Percentiles rank a stretch among this genome's conserved stretches.
Conservation (phyloP, 2,113 vertebrate genomes). For the Nycticorax nycticorax region DNA sequence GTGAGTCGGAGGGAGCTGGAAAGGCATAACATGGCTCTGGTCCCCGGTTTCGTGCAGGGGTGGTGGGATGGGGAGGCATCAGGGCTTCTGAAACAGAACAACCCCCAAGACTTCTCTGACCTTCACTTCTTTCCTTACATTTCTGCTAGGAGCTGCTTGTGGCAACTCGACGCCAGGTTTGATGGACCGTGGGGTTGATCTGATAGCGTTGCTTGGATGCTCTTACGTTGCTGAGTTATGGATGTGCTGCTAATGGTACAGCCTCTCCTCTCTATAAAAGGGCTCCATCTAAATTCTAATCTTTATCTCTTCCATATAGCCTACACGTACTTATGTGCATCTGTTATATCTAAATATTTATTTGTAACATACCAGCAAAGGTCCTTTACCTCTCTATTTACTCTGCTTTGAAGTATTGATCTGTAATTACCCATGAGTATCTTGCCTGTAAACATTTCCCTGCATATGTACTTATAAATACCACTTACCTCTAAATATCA, state of each 20-base stretch:
- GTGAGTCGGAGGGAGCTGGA: neutral
- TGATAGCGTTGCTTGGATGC: neutral
- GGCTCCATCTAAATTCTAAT: conserved; percentile 20
- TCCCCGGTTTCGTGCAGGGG: rapidly evolving
- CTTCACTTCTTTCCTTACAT: neutral
- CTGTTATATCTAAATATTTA: conserved; percentile 51
- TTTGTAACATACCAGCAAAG: conserved; percentile 35
- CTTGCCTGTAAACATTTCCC: conserved; percentile 57
- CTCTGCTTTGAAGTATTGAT: conserved; percentile 59
- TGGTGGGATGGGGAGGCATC: neutral
- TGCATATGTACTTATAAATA: conserved; percentile 57
- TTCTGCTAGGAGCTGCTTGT: neutral
- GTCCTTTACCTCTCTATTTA: conserved; percentile 48
- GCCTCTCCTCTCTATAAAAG: neutral
- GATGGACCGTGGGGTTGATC: neutral
- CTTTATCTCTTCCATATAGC: neutral
- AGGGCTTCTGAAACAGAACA: neutral
- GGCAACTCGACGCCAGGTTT: neutral
- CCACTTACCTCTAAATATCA: conserved; percentile 47
- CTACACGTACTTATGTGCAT: neutral
- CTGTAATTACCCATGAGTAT: conserved; percentile 42
- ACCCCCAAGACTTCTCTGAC: neutral
- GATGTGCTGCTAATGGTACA: neutral
- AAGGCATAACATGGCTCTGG: rapidly evolving
- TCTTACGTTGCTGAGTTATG: neutral